Percentiles rank a stretch among this genome's conserved stretches.
Conservation (phyloP, 2,113 vertebrate genomes). For the Amblyornis subalaris region DNA sequence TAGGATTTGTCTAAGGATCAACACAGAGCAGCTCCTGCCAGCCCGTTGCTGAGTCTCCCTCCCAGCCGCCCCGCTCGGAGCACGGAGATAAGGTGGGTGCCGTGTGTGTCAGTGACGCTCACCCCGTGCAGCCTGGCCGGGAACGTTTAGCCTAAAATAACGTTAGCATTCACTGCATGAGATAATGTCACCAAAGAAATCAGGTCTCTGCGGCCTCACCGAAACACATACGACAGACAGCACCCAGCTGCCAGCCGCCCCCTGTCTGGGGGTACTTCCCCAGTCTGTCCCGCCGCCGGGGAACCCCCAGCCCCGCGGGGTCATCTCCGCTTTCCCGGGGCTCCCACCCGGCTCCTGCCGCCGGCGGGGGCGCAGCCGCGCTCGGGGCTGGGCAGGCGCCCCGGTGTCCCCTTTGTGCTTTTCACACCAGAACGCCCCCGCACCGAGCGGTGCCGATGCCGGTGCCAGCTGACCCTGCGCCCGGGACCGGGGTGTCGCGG, state of each 20-base stretch:
- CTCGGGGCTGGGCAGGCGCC: background rate
- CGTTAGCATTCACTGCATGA: background rate
- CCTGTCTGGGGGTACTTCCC: background rate
- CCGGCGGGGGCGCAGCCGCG: background rate
- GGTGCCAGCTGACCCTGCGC: background rate
- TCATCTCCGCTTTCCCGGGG: background rate
- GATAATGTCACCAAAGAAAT: background rate
- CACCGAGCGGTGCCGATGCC: background rate
- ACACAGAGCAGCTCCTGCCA: background rate
- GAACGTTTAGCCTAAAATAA: background rate
- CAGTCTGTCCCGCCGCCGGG: background rate
- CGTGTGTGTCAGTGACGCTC: background rate
- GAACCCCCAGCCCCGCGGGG: background rate
- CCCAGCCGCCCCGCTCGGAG: background rate
- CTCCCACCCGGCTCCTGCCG: background rate
- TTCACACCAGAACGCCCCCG: background rate
- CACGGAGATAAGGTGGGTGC: background rate
- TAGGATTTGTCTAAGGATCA: conserved; percentile 7
- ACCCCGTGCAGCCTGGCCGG: background rate
- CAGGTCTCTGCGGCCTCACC: background rate
- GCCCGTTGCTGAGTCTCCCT: background rate
- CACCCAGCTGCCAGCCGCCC: background rate
- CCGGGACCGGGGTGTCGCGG: background rate
- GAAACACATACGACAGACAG: background rate
- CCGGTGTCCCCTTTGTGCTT: background rate